Evolutionary conservation across 2,797 vertebrate species (phyloP).

Genomic region (Sebastes minor): DNA sequence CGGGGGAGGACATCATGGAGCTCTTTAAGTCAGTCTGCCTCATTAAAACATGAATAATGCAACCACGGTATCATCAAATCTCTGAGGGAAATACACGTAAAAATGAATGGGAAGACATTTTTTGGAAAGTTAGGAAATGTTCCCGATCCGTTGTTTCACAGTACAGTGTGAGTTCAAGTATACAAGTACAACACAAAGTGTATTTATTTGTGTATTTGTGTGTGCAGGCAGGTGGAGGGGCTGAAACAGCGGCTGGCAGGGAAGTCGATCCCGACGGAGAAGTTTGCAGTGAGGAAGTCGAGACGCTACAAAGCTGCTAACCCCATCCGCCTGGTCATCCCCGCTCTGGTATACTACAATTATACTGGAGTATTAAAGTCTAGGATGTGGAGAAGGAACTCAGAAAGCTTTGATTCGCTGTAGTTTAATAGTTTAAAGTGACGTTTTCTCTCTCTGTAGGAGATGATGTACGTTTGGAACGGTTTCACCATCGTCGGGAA

Average conservation of each 20-base stretch:
- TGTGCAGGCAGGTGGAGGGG: conserved; percentile 88
- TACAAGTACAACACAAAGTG: not conserved
- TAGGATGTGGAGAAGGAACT: not conserved
- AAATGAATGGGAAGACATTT: not conserved
- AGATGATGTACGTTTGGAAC: conserved; percentile 99
- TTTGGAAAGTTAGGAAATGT: not conserved
- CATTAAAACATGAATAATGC: not conserved
- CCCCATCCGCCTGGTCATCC: conserved; percentile 86
- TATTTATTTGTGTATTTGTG: conserved; percentile 2
- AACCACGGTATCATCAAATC: not conserved
- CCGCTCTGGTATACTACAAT: conserved; percentile 83
- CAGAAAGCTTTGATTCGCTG: not conserved
- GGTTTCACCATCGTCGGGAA: conserved; percentile 91
- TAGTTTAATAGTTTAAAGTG: not conserved
- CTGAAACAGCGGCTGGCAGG: conserved; percentile 95
- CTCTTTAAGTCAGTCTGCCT: conserved; percentile 87
- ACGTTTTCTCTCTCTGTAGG: conserved; percentile 71
- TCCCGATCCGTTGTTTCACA: not conserved
- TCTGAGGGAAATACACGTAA: not conserved
- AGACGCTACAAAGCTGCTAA: conserved; percentile 85
- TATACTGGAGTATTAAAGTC: not conserved
- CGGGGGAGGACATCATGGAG: conserved; percentile 87
- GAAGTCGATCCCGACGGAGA: conserved; percentile 95
- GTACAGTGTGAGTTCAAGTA: not conserved
- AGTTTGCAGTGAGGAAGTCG: conserved; percentile 95